Percentiles rank a stretch among this genome's conserved stretches.
These are phyloP conservation scores for Epirrita christyi DNA, from an alignment of 2,888 invertebrate species.

Conservation along the genomic window DNA sequence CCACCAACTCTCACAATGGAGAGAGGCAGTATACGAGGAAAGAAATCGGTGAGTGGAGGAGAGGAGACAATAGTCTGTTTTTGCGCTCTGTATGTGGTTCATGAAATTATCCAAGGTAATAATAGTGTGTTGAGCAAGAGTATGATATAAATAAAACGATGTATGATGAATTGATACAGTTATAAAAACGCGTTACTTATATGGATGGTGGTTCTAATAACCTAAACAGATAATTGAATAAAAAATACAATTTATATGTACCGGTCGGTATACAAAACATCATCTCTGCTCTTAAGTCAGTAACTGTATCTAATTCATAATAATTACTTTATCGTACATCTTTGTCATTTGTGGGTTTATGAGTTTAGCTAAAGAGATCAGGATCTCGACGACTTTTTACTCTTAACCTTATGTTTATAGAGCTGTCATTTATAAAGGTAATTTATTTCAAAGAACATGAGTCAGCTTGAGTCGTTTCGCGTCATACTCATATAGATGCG, in stretches of 20 bases:
- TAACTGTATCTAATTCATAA: not conserved
- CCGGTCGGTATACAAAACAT: too few species aligned
- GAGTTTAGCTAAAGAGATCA: not conserved
- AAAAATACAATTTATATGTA: too few species aligned
- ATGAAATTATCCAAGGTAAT: constrained; percentile 8
- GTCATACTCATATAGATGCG: not conserved
- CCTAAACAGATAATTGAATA: too few species aligned
- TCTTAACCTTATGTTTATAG: constrained; percentile 6
- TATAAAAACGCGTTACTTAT: too few species aligned
- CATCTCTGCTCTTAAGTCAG: not conserved
- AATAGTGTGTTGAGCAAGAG: not conserved
- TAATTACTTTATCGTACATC: constrained; percentile 15
- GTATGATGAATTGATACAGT: too few species aligned
- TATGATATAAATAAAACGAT: too few species aligned
- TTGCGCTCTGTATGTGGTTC: constrained; percentile 5
- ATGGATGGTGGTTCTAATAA: too few species aligned
- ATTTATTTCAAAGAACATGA: constrained; percentile 10
- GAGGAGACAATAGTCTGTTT: constrained; percentile 13
- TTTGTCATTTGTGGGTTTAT: constrained; percentile 7
- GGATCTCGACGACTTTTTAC: not conserved
- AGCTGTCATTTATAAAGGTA: constrained; percentile 13
- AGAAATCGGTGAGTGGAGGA: constrained; percentile 69
- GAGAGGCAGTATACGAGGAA: constrained; percentile 76
- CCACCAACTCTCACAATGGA: constrained; percentile 74
- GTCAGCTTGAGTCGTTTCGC: constrained; percentile 12